Base-by-base conservation (phyloP, 1,140 invertebrate species). In the Drosophila sulfurigaster region DNA sequence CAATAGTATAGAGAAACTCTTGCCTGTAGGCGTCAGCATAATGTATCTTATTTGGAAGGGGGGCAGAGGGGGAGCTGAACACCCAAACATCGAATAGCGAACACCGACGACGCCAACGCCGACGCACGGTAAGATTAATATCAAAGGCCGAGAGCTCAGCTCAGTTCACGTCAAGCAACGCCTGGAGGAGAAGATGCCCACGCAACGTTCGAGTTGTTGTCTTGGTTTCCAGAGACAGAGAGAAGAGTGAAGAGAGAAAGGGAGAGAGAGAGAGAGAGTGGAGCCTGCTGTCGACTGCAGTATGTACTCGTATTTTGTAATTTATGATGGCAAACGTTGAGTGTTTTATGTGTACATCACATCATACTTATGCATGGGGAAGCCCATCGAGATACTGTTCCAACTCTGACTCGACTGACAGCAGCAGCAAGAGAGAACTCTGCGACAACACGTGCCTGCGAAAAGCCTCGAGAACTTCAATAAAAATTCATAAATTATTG, bases 401-500 rank as follows among this genome's bases (percentile, higher is more conserved):
- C 20, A 20, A 20, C 20, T 20, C 20, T 20, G 20, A 3, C 20
- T 20, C 20, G 20, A 20, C n/a, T 11, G 5, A 45, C 43, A 45
- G 11, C n/a, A 13, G n/a, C 11, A 5, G 20, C 20, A 20, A 20
- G 0, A 20, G 20, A 20, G 20, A 20, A 20, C 20, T 20, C 20
- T 62, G 38, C 58, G 28, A 54, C 65, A 68, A 65, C 69, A 66
- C 38, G 52, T 72, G 69, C 20, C 62, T 20, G 3, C 20, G 3
- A 20, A 20, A 20, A 20, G 20, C 11, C 13, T 43, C 15, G 60
- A 38, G 45, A 67, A 65, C 75, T 75, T 74, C 71, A 74, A 78
- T 78, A 75, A 78, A 74, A 78, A 78, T 74, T 64, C 71, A 78
- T 78, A 78, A 78, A 78, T 78, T 69, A 78, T 78, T 78, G 65